Evolutionary conservation across 2,113 vertebrate genomes (phyloP), one percentile per base, ranked within the genome.

Genomic region (Delphinapterus leucas): DNA sequence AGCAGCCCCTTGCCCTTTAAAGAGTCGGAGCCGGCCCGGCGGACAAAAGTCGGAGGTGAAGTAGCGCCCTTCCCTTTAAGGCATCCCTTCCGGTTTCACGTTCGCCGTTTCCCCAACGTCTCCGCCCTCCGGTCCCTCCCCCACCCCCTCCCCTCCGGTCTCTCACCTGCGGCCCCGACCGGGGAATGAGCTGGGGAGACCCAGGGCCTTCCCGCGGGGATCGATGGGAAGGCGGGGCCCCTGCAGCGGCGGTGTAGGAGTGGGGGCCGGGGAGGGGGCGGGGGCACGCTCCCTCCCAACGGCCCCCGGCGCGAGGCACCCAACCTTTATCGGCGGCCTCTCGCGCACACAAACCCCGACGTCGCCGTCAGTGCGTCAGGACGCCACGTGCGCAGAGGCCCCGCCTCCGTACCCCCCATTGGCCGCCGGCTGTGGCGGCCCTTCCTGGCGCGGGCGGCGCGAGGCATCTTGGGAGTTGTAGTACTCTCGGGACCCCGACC

Each of bases 281-380:
- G 97, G 97, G 97, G 91, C 88, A 88, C 96, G 90, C 96, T 94
- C 97, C 98, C 98, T 97, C 98, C 98, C 98, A 77, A 82, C 95
- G 91, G 96, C 96, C 97, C 97, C 98, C 97, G 89, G 97, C 96
- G 92, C 97, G 97, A 92, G 97, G 93, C 97, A 98, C 96, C 95
- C 96, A 96, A 97, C 96, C 97, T 98, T 97, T 97, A 98, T 63
- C 97, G 41, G 96, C 53, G 14, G 95, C 94, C 95, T 73, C 92
- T 86, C 88, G 97, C 95, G 90, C 97, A 98, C 96, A 98, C 97
- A 97, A 97, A 98, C 97, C 68, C 96, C 91, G 77, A 90, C 98
- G 97, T 87, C 84, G 76, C 92, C 96, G 92, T 21, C 13, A 7
- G 18, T 11, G 63, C 97, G 97, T 98, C 96, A 88, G 25, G 23